Percentiles rank a stretch among this genome's conserved stretches.
Conservation (phyloP, 2,113 vertebrate species). For the Pygoscelis antarcticus region DNA sequence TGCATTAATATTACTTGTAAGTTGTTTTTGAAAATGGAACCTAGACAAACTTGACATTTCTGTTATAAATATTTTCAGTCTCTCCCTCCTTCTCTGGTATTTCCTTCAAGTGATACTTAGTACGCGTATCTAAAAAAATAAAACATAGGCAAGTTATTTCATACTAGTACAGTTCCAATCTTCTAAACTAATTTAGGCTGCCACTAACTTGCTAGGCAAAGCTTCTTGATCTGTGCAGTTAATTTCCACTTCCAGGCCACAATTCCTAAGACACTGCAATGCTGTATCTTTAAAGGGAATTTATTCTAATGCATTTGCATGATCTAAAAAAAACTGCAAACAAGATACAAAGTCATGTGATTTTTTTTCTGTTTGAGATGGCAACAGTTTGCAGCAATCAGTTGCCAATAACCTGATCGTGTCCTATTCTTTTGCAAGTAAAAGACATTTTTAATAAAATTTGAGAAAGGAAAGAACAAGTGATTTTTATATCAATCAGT, state of each 20-base stretch:
- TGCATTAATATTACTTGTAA: neutral
- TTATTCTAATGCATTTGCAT: neutral
- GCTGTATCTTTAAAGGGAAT: neutral
- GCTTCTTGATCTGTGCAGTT: neutral
- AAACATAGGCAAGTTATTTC: neutral
- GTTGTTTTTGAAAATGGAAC: neutral
- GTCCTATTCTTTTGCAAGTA: neutral
- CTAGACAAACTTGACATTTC: neutral
- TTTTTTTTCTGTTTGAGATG: neutral
- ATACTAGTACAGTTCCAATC: neutral
- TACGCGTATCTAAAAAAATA: fast-evolving
- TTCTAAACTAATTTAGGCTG: neutral
- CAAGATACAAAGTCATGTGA: neutral
- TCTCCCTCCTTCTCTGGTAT: neutral
- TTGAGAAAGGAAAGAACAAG: neutral
- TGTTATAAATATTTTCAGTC: neutral
- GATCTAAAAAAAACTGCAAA: neutral
- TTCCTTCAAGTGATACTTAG: neutral
- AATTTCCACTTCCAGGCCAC: neutral
- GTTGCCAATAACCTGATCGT: neutral
- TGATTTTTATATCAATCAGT: neutral
- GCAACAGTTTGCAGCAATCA: neutral
- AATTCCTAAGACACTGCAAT: neutral
- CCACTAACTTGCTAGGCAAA: neutral
- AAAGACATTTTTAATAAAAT: neutral